These are phyloP conservation scores for Cephalopholis sonnerati DNA, from an alignment of 2,113 vertebrate genomes.

Conservation along the genomic window DNA sequence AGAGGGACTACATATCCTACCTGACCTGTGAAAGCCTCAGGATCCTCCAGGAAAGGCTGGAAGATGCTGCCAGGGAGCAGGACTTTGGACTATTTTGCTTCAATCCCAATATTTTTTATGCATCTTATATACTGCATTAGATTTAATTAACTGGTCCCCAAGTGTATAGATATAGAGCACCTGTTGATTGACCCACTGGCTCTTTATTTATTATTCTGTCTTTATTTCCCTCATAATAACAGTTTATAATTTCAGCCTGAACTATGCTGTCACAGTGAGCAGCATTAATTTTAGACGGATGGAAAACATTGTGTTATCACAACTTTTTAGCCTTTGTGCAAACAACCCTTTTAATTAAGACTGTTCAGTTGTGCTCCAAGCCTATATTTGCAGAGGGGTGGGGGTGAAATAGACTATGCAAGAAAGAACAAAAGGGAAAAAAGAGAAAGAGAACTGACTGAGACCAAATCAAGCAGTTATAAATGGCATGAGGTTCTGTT, in stretches of 20 bases:
- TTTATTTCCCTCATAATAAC: conserved; percentile 47
- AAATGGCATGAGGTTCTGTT: neutral
- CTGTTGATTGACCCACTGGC: neutral
- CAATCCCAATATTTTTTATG: neutral
- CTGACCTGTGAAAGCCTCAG: neutral
- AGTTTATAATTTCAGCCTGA: conserved; percentile 52
- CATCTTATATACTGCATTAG: neutral
- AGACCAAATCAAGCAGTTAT: neutral
- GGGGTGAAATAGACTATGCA: conserved; percentile 33
- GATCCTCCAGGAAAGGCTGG: neutral
- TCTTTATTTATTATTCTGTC: conserved; percentile 29
- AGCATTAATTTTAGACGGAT: conserved; percentile 60
- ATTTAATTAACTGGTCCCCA: conserved; percentile 23
- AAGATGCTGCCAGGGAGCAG: neutral
- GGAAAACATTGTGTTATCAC: conserved; percentile 68
- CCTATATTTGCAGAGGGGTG: conserved; percentile 61
- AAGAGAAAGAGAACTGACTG: neutral
- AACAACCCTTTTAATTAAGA: conserved; percentile 77
- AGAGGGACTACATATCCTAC: neutral
- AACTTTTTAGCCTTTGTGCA: conserved; percentile 71
- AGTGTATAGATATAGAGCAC: conserved; percentile 2
- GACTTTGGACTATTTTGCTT: neutral
- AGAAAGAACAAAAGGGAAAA: neutral
- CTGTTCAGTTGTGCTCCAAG: conserved; percentile 55
- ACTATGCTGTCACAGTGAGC: conserved; percentile 55